Conservation (phyloP, 1,140 invertebrate species). For the Rhyzopertha dominica region DNA sequence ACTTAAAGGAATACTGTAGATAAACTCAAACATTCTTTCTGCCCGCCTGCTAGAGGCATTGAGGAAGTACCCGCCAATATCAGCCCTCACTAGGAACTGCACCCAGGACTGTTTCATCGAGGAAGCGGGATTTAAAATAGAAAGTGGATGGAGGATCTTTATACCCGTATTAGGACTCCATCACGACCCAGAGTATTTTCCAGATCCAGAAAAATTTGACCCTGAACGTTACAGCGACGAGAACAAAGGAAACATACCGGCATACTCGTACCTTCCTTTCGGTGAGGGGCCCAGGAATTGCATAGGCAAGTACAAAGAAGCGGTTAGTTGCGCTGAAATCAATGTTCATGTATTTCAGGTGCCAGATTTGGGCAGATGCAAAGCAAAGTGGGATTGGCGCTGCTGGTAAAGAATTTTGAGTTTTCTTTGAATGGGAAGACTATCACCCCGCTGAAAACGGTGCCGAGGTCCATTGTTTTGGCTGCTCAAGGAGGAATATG, state of each 20-base stretch:
- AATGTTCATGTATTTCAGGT: too few species aligned
- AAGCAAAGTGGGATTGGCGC: conserved; percentile 29
- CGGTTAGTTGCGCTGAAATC: too few species aligned
- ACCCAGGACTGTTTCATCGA: conserved; percentile 40
- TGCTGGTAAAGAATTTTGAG: conserved; percentile 21
- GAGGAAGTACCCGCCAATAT: conserved; percentile 54
- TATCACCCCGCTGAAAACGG: conserved; percentile 12
- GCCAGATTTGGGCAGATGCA: conserved; percentile 33
- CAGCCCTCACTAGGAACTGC: conserved; percentile 50
- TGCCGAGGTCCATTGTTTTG: conserved; percentile 11
- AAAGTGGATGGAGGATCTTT: conserved; percentile 39
- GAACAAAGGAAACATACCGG: too few species aligned
- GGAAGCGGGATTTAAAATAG: conserved; percentile 37
- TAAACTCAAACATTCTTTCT: too few species aligned
- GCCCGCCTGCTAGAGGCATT: too few species aligned
- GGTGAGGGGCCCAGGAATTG: too few species aligned
- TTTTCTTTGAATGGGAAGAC: conserved; percentile 16
- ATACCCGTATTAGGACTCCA: conserved; percentile 44
- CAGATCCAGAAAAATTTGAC: conserved; percentile 59
- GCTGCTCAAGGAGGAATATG: conserved; percentile 13
- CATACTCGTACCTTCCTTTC: too few species aligned
- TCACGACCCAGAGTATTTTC: conserved; percentile 49
- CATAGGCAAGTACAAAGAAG: too few species aligned
- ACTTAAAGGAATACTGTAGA: too few species aligned
- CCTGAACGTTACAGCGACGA: conserved; percentile 57